Evolutionary conservation across 2,113 vertebrate species (phyloP).

Genomic region (Phalacrocorax carbo): DNA sequence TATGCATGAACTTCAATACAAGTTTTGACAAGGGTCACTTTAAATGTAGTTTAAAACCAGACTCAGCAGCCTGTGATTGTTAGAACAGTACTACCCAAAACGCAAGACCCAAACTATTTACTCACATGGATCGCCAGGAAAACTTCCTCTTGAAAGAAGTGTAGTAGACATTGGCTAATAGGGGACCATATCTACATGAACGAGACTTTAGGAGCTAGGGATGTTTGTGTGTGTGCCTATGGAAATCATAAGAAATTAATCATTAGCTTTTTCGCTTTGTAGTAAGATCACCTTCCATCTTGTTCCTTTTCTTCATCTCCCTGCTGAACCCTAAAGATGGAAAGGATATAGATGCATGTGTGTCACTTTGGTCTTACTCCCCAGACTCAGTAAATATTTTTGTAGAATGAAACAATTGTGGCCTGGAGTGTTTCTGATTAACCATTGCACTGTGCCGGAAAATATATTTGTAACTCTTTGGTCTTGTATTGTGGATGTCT

Average conservation of each 20-base stretch:
- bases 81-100: neutral
- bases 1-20: neutral
- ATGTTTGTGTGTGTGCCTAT: neutral
- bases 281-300: neutral
- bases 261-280: neutral
- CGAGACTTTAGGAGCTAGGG: neutral
- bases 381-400: conserved; percentile 24
- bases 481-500: neutral
- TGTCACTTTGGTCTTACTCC: neutral
- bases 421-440: conserved; percentile 51
- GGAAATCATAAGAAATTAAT: neutral
- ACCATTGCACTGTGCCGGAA: neutral
- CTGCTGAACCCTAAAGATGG: neutral
- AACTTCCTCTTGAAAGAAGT: neutral
- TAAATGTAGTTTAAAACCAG: neutral
- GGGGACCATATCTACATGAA: neutral
- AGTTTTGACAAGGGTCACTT: neutral
- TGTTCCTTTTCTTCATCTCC: neutral
- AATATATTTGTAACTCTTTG: neutral
- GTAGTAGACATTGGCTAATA: neutral
- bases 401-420: conserved; percentile 32
- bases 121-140: neutral
- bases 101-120: neutral
- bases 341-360: neutral
- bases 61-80: neutral